phyloP scores from a whole-genome alignment of 2,797 vertebrate genomes.

The Microtus obscurus region DNA sequence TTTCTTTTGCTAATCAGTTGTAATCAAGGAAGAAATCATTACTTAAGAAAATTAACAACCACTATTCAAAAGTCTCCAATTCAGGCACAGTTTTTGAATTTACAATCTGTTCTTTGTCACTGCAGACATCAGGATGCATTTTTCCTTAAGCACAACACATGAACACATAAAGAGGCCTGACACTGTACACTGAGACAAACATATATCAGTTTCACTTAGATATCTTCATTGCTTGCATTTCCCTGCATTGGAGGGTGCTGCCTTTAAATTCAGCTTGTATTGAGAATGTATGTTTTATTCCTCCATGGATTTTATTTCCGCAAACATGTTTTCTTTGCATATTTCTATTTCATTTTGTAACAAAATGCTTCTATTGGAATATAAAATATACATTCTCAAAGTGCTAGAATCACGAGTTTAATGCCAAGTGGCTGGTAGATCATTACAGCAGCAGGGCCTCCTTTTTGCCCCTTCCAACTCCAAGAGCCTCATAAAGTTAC shows the following conservation, averaged over 20 bases:
- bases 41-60: conserved; percentile 75
- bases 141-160: conserved; percentile 41
- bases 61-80: conserved; percentile 68
- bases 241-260: not conserved
- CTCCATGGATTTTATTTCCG: not conserved
- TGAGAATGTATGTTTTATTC: conserved; percentile 45
- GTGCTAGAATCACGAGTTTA: conserved; percentile 19
- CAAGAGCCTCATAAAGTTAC: not conserved
- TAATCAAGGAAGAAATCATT: conserved; percentile 78
- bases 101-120: conserved; percentile 52
- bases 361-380: conserved; percentile 47
- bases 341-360: conserved; percentile 70
- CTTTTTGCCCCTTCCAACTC: not conserved
- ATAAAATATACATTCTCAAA: conserved; percentile 12
- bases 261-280: conserved; percentile 33
- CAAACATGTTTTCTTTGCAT: not conserved
- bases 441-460: not conserved
- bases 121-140: conserved; percentile 26
- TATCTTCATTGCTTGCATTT: not conserved
- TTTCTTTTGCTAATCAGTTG: conserved; percentile 75
- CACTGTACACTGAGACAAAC: conserved; percentile 35
- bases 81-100: conserved; percentile 61
- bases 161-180: conserved; percentile 36
- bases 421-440: not conserved
- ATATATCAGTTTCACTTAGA: conserved; percentile 57